Conservation (phyloP, 2,888 invertebrate species). For the Nowickia ferox region DNA sequence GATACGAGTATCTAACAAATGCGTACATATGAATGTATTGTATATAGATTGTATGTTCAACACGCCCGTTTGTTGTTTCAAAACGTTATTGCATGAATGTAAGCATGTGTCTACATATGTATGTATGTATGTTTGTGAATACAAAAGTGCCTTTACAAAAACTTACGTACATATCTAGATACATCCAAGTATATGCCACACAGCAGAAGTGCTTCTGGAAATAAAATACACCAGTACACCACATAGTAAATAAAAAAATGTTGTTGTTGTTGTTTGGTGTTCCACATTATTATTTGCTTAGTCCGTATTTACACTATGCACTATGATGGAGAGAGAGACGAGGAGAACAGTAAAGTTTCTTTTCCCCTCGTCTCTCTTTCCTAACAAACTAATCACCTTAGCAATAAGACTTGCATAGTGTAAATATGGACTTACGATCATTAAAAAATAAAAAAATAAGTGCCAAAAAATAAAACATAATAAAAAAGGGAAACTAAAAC, state of each 20-base stretch:
- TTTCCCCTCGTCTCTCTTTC: too few relatives aligned
- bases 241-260: not conserved
- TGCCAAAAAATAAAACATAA: constrained; percentile 13
- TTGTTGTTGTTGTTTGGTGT: constrained; percentile 47
- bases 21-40: constrained; percentile 18
- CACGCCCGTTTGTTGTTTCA: constrained; percentile 67
- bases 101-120: not conserved
- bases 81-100: constrained; percentile 42
- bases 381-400: too few relatives aligned
- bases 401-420: too few relatives aligned
- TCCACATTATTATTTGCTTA: constrained; percentile 59
- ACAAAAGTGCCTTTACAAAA: not conserved
- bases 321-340: too few relatives aligned
- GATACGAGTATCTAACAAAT: constrained; percentile 27
- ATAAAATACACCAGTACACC: not conserved
- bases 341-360: too few relatives aligned
- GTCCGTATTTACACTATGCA: too few relatives aligned
- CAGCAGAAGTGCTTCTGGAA: not conserved
- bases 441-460: constrained; percentile 35
- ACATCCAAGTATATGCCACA: not conserved
- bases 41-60: constrained; percentile 40
- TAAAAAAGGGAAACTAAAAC: constrained; percentile 12
- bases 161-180: constrained; percentile 2
- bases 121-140: not conserved
- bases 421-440: too few relatives aligned